Evolutionary conservation across 64 coral and sea anemone genomes (phyloP).

Genomic region (Porites lutea): DNA sequence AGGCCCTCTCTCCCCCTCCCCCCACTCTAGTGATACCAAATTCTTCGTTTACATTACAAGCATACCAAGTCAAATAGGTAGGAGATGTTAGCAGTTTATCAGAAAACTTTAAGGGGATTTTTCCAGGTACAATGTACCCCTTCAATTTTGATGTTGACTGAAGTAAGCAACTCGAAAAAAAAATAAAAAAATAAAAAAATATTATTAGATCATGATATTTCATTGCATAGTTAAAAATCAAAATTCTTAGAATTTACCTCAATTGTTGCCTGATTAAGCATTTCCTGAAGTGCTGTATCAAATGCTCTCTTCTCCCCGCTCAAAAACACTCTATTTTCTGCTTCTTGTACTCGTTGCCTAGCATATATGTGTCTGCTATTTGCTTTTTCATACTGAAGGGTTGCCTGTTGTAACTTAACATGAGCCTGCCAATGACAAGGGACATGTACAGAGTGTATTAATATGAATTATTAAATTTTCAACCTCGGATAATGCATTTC

Average conservation of each 20-base stretch:
- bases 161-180: no score
- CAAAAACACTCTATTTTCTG: constrained; percentile 76
- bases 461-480: not conserved
- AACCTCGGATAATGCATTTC: no score
- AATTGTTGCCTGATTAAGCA: constrained; percentile 87
- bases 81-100: no score
- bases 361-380: constrained; percentile 85
- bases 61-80: no score
- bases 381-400: constrained; percentile 85
- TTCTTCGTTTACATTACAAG: no score
- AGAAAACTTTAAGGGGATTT: no score
- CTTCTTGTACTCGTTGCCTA: constrained; percentile 66
- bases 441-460: not conserved
- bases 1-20: no score
- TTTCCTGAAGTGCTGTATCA: constrained; percentile 91
- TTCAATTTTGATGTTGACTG: no score
- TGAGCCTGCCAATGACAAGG: constrained; percentile 58
- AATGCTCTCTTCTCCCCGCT: constrained; percentile 84
- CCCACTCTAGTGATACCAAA: no score
- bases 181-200: no score
- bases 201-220: no score
- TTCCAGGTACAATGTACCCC: no score
- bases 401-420: constrained; percentile 74
- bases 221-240: not conserved
- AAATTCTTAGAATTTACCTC: constrained; percentile 59